Base-by-base conservation (phyloP, 2,888 invertebrate species). In the Athripsodes cinereus region DNA sequence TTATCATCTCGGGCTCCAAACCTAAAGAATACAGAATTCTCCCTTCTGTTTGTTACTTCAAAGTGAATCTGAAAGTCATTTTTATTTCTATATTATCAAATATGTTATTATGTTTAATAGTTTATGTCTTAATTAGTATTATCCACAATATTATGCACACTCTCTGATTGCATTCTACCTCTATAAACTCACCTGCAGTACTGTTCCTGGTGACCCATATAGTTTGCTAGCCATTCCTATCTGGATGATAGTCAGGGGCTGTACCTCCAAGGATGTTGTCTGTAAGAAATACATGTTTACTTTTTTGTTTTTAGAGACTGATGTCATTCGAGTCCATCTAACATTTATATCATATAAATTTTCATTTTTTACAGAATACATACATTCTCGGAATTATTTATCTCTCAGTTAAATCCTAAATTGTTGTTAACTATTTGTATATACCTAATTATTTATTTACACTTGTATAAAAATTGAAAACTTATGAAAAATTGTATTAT, bases 31-130 rank as follows among this genome's bases (percentile, higher is more conserved):
- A 79, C 78, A 0, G 76, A 69, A 62, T 74, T 80, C 10, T 79
- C 79, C n/a, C 81, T 80, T 70, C 81, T 83, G 71, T 90, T 90
- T 0, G 84, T 86, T 0, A 90, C 83, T 71, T 88, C 86, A 66
- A 87, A 90, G 60, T 83, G 78, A n/a, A 90, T 67, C 72, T 77
- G 68, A 3, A 63, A 62, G 22, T n/a, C n/a, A n/a, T 10, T 26
- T 51, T 2, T 16, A 3, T 34, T 13, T 10, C 34, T 8, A 34
- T 10, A 10, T 13, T 13, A n/a, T n/a, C n/a, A n/a, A n/a, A n/a
- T 13, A 8, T 34, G 34, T 34, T 34, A 13, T 16, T 44, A 26
- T 31, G 21, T 10, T 44, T 1, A 13, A 53, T 26, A 19, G 13
- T 53, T 53, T 44, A 53, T 46, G 35, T 19, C 13, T 44, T n/a